Base-by-base conservation (phyloP, 2,113 vertebrate genomes). In the Phalacrocorax aristotelis region DNA sequence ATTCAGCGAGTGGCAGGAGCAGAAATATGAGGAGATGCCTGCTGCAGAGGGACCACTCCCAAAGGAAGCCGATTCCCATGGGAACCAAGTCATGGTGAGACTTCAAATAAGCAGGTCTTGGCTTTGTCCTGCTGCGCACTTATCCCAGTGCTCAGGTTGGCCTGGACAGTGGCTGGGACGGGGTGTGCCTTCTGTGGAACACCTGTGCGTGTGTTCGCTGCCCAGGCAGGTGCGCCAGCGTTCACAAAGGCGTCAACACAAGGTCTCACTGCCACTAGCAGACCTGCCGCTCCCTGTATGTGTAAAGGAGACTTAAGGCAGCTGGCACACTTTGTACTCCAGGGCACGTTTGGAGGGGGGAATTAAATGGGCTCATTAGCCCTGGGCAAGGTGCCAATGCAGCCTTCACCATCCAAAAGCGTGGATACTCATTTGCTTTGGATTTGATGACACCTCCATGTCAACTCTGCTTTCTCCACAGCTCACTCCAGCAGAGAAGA, bases 401-500 rank as follows among this genome's bases (percentile, higher is more conserved):
- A 34, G 49, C 49, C 60, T 30, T 72, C 16, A 6, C 40, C 14
- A 0, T 2, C 10, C 66, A 2, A 7, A 30, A 66, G 18, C 8
- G 51, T 25, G 40, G 54, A 52, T 9, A 19, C 66, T 82, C 13
- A 1, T 21, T 4, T 3, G 48, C 61, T 6, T 20, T 36, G 48
- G 11, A 0, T 79, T 9, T 88, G 77, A 20, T 62, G 23, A 72
- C 40, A 22, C 5, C 19, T 89, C 40, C 3, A 0, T 51, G 54
- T 61, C 36, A 40, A 51, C 75, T 96, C 55, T 76, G 89, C 90
- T 96, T 69, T 65, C 91, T 83, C 95, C 66, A 4, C 97, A 99
- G 99, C 99, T 99, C 93, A 99, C 99, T 2, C 99, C 99, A 2
- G 99, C 99, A 3, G 98, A 99, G 93, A 98, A 98, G 97, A 98